phyloP scores from a whole-genome alignment of 1,140 invertebrate genomes.

The Epicauta chinensis region DNA sequence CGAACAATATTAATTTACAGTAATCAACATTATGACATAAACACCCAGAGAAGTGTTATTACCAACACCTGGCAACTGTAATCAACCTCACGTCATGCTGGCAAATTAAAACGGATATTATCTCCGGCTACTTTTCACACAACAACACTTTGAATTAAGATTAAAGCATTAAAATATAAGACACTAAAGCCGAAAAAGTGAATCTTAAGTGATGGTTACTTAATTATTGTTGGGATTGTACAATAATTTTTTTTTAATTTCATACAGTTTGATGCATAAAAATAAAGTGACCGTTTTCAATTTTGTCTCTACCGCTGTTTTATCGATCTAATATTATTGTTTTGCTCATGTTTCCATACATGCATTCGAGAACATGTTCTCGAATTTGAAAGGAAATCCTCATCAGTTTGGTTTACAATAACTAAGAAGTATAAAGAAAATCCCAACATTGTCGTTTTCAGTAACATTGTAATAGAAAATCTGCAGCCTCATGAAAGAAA shows the following conservation, averaged over 20 bases:
- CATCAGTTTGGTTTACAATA: neutral
- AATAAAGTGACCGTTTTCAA: no score
- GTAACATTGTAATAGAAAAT: conserved; percentile 8
- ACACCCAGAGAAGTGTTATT: conserved; percentile 11
- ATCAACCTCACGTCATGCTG: conserved; percentile 14
- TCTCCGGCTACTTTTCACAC: conserved; percentile 13
- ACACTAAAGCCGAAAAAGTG: no score
- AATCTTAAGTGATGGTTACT: no score
- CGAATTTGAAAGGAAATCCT: neutral
- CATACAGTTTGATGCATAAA: no score
- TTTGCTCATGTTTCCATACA: no score
- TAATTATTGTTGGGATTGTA: no score
- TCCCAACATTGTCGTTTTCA: neutral
- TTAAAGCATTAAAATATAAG: conserved; percentile 4
- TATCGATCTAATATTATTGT: no score
- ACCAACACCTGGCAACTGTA: conserved; percentile 15
- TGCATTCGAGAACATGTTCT: neutral
- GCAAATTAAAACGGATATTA: conserved; percentile 17
- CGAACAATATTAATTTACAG: conserved; percentile 2
- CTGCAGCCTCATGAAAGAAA: conserved; percentile 24
- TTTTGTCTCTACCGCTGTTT: no score
- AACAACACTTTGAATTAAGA: conserved; percentile 16
- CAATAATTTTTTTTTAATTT: no score
- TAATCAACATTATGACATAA: conserved; percentile 13
- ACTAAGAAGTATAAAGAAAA: neutral